phyloP scores from a whole-genome alignment of 2,888 invertebrate species.

The Rhyacophila evoluta region DNA sequence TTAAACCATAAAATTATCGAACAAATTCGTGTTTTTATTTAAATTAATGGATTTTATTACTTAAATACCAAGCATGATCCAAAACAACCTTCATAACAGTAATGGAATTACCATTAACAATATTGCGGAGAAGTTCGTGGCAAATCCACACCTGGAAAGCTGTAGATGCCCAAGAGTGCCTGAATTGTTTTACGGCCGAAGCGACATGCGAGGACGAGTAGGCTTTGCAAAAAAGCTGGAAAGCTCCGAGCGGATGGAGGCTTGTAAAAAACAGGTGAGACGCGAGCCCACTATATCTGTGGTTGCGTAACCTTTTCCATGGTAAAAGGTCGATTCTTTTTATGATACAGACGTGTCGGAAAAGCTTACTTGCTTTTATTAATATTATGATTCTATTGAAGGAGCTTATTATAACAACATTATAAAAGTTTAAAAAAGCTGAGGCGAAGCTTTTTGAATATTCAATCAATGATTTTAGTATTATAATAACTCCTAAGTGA shows the following conservation, averaged over 20 bases:
- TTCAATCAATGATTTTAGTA: too few relatives aligned
- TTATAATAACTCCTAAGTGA: too few relatives aligned
- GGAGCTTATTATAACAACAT: background rate
- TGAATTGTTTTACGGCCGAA: slow-evolving; percentile 18
- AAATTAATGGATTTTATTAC: too few relatives aligned
- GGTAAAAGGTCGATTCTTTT: slow-evolving; percentile 7
- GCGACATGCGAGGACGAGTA: slow-evolving; percentile 9
- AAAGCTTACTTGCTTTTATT: background rate
- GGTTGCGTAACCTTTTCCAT: background rate
- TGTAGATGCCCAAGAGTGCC: background rate
- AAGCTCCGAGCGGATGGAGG: background rate
- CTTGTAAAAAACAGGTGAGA: slow-evolving; percentile 19
- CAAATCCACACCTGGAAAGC: slow-evolving; percentile 12
- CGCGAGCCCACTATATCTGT: background rate
- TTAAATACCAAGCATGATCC: too few relatives aligned
- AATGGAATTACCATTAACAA: too few relatives aligned
- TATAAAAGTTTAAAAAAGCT: too few relatives aligned
- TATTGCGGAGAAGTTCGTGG: too few relatives aligned
- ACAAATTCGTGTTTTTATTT: too few relatives aligned
- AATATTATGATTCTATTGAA: background rate
- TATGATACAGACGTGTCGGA: background rate
- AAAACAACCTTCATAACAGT: too few relatives aligned
- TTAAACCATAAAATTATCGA: too few relatives aligned
- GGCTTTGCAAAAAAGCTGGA: background rate
- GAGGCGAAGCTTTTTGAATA: too few relatives aligned